Evolutionary conservation across 2,888 invertebrate species (phyloP), one percentile per base, ranked within the genome.

Genomic region (Xestia xanthographa): DNA sequence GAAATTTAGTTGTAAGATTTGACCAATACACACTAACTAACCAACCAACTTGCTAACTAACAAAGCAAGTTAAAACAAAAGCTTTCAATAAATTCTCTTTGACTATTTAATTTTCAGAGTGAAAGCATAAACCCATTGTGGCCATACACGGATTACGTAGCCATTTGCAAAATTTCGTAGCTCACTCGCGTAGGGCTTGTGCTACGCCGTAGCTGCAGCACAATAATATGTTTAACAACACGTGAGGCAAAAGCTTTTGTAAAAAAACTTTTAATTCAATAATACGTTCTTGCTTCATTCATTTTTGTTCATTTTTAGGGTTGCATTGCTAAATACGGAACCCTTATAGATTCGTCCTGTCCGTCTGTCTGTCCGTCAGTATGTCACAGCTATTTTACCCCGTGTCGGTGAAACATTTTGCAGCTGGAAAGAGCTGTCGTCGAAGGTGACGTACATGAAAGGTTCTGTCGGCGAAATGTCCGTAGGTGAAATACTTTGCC

Each of bases 161-260:
- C n/a, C 38, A 63, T 72, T 45, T 26, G 34, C 29, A 26, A 56
- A 34, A 66, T 76, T 66, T 45, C 43, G 72, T 68, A 77, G 65
- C 26, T 68, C 20, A 20, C 1, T 6, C 5, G 3, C 45, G 53
- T 45, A 43, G n/a, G 58, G 9, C 11, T 34, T 34, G 29, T 60
- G 60, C 60, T 60, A 60, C 60, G 60, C 60, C 60, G 60, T 60
- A 60, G 60, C 29, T 29, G 58, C 60, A 20, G 20, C 9, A n/a
- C n/a, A n/a, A n/a, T n/a, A n/a, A 60, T 12, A n/a, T 11, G 20
- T 60, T 60, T 29, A 0, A 29, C 17, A 50, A 4, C 11, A n/a
- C n/a, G 11, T 11, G n/a, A 58, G 8, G 9, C 14, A 14, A 62
- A 22, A 62, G 5, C 22, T 58, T 62, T 60, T 62, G n/a, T n/a